A percentile compares a stretch with the other conserved stretches of the same genome.
Conservation (phyloP, 1,140 invertebrate species). For the Aleiodes sp. region DNA sequence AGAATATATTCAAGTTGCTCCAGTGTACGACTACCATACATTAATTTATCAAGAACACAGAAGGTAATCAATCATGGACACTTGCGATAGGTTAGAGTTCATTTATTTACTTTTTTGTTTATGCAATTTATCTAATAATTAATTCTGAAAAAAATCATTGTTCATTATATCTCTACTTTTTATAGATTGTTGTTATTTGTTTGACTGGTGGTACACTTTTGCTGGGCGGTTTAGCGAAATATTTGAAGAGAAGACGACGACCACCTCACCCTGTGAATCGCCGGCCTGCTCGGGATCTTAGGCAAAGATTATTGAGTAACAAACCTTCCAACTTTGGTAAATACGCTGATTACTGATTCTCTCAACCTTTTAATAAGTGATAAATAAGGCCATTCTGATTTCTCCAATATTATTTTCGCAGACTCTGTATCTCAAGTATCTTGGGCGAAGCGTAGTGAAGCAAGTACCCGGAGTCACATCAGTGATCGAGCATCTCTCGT, state of each 20-base stretch:
- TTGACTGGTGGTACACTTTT: constrained; percentile 58
- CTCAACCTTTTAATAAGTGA: neutral
- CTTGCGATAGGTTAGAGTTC: constrained; percentile 20
- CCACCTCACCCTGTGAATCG: constrained; percentile 52
- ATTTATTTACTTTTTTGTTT: constrained; percentile 22
- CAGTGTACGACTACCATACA: constrained; percentile 47
- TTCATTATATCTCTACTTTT: constrained; percentile 46
- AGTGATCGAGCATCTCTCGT: constrained; percentile 61
- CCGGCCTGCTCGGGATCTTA: constrained; percentile 50
- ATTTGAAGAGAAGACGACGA: constrained; percentile 61
- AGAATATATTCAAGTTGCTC: constrained; percentile 48
- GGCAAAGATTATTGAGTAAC: constrained; percentile 55
- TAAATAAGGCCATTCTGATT: neutral
- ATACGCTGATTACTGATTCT: neutral
- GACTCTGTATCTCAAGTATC: constrained; percentile 62
- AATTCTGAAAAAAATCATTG: constrained; percentile 14
- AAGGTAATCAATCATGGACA: constrained; percentile 50
- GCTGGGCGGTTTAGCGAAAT: constrained; percentile 60
- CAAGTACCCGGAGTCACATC: constrained; percentile 60
- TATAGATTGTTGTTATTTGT: constrained; percentile 60
- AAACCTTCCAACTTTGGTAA: constrained; percentile 63
- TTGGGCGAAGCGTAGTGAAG: constrained; percentile 63
- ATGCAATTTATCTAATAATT: neutral
- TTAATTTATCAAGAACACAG: constrained; percentile 59
- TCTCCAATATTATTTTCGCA: constrained; percentile 38